These are phyloP conservation scores for Anableps anableps DNA, from an alignment of 2,797 vertebrate genomes.

Conservation along the genomic window DNA sequence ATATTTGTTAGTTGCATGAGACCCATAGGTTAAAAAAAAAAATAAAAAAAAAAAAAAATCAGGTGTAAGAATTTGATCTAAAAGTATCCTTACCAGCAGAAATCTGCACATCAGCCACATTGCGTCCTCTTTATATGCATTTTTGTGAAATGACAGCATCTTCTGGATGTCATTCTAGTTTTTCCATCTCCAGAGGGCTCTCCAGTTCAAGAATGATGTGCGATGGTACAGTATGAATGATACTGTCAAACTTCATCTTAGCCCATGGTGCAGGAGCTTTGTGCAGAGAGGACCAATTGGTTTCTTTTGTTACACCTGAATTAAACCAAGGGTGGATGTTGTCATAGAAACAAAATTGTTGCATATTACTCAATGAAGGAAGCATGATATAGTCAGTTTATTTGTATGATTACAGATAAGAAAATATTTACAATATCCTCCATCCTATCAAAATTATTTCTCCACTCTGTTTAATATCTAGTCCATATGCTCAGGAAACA, in stretches of 20 bases:
- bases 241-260: conserved; percentile 88
- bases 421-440: no score
- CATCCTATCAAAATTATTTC: no score
- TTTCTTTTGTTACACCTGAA: conserved; percentile 64
- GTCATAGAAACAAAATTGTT: not conserved
- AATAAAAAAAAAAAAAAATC: no score
- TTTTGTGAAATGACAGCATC: conserved; percentile 78
- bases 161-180: conserved; percentile 78
- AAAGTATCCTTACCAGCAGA: no score
- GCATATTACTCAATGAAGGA: no score
- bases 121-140: conserved; percentile 84
- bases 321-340: not conserved
- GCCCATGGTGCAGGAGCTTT: conserved; percentile 87
- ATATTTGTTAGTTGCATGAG: no score
- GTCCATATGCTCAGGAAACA: no score
- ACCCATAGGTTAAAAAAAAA: no score
- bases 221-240: conserved; percentile 86
- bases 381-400: no score
- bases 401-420: no score
- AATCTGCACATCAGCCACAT: conserved; percentile 90
- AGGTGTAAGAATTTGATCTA: no score
- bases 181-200: conserved; percentile 75
- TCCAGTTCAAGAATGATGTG: conserved; percentile 75
- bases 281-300: conserved; percentile 52
- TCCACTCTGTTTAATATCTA: no score